Evolutionary conservation across 92 coral and sea anemone genomes (phyloP).

Genomic region (Bergia puertoricense): DNA sequence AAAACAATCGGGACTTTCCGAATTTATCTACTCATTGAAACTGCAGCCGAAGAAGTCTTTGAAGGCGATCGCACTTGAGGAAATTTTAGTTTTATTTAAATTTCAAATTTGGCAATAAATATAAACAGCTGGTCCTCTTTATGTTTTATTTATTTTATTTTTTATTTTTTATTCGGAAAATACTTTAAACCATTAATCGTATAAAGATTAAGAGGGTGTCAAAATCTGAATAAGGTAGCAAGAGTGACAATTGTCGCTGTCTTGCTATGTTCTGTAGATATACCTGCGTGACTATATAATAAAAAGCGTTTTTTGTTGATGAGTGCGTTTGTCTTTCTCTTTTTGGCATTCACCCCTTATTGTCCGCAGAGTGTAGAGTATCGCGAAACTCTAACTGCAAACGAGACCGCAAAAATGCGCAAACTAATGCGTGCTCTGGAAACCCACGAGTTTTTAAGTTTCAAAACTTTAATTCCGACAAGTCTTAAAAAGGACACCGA

Average conservation of each 20-base stretch:
- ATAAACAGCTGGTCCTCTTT: neutral
- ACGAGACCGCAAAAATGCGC: neutral
- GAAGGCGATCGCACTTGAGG: neutral
- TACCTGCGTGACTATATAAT: neutral
- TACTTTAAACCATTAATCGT: neutral
- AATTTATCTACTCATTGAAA: too few relatives aligned
- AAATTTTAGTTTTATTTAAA: neutral
- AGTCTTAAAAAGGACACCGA: too few relatives aligned
- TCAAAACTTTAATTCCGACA: neutral
- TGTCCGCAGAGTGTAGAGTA: neutral
- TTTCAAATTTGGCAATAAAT: neutral
- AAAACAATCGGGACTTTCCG: too few relatives aligned
- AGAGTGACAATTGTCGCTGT: neutral
- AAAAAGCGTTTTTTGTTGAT: neutral
- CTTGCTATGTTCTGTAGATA: neutral
- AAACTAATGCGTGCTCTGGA: too few relatives aligned
- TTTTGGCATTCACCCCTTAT: neutral
- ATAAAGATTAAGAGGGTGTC: neutral
- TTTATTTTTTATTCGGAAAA: neutral
- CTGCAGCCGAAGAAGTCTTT: neutral
- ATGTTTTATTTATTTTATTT: too few relatives aligned
- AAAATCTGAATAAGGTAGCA: neutral
- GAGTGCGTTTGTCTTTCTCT: neutral
- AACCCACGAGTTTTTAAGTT: too few relatives aligned
- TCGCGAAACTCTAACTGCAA: neutral